A percentile compares a stretch with the other conserved stretches of the same genome.
Conservation (phyloP, 2,888 invertebrate species). For the Cecidostiba fungosa region DNA sequence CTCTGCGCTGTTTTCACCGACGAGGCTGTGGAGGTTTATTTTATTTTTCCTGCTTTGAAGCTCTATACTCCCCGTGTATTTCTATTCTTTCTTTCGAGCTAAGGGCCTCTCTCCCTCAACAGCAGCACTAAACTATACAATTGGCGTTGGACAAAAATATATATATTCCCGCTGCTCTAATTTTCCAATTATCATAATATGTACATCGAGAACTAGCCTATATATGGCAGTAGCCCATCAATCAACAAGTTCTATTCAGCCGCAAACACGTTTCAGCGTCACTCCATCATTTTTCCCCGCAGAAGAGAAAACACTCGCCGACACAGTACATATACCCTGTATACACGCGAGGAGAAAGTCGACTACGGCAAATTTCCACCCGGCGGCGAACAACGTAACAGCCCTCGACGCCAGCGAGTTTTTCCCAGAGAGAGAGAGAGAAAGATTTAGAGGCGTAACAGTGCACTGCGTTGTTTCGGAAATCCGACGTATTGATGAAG, state of each 20-base stretch:
- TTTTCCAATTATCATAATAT: neutral
- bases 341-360: neutral
- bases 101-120: neutral
- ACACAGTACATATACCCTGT: neutral
- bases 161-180: neutral
- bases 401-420: constrained; percentile 29
- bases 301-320: neutral
- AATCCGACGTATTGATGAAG: constrained; percentile 57
- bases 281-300: constrained; percentile 2
- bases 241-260: neutral
- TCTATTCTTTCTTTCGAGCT: neutral
- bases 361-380: constrained; percentile 6
- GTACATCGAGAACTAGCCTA: neutral
- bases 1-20: neutral
- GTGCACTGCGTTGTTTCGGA: constrained; percentile 42
- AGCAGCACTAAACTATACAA: neutral
- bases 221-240: neutral
- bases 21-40: neutral
- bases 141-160: neutral
- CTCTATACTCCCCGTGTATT: neutral
- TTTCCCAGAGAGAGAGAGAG: neutral
- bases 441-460: constrained; percentile 27
- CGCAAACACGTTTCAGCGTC: neutral
- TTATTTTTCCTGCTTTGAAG: constrained; percentile 2
- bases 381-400: neutral